phyloP scores from a whole-genome alignment of 1,140 invertebrate species.

The Planococcus citri region DNA sequence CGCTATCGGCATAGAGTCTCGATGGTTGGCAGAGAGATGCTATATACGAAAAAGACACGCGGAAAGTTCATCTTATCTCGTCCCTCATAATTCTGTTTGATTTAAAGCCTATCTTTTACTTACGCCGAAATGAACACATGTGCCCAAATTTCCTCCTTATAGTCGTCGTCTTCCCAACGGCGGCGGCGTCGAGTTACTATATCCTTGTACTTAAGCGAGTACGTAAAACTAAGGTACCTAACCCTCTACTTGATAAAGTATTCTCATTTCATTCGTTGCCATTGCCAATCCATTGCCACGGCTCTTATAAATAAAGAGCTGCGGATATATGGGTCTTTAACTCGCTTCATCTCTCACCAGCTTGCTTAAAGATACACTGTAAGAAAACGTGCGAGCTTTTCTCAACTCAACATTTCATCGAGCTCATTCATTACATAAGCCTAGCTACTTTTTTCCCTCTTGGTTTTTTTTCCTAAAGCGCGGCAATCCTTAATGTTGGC shows the following conservation, averaged over 20 bases:
- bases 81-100: constrained; percentile 19
- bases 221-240: too few species aligned
- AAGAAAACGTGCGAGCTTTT: neutral
- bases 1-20: too few species aligned
- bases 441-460: neutral
- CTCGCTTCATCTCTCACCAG: too few species aligned
- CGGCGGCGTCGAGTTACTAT: too few species aligned
- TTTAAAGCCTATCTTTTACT: constrained; percentile 13
- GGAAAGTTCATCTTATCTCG: constrained; percentile 8
- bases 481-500: too few species aligned
- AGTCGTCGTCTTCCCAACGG: neutral
- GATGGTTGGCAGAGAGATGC: too few species aligned
- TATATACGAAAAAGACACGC: neutral
- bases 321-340: neutral
- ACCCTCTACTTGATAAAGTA: neutral
- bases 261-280: neutral
- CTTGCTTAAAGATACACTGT: too few species aligned
- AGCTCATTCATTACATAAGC: constrained; percentile 10
- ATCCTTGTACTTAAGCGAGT: too few species aligned
- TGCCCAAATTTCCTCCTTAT: neutral
- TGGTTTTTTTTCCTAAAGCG: neutral
- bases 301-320: too few species aligned
- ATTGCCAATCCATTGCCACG: neutral
- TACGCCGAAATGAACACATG: constrained; percentile 16
- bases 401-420: neutral